Base-by-base conservation (phyloP, 2,888 invertebrate genomes). In the Priapulus caudatus region DNA sequence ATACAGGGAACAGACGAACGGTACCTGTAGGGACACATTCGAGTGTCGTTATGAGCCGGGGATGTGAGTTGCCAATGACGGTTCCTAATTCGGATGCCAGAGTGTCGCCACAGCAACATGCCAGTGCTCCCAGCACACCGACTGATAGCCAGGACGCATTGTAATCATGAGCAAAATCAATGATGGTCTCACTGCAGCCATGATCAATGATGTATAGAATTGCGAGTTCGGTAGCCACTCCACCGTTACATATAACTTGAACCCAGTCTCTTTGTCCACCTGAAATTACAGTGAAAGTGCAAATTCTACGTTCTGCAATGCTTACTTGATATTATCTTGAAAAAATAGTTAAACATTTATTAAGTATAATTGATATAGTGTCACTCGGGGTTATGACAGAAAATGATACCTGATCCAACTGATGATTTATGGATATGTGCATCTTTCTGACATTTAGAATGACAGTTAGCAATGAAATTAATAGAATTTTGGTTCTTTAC, bases 41-140 rank as follows among this genome's bases (percentile, higher is more conserved):
- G 58, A 81, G 76, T 18, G 79, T 78, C 5, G 87, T 87, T 23
- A 90, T 80, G 3, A 90, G 77, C 58, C 80, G 74, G 2, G 89
- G 88, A 56, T 84, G 78, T 0, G 77, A 71, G 21, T 70, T 72
- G 3, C 82, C 79, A 19, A 86, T 67, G 0, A 86, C 89, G 23
- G 83, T 77, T 1, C 88, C 90, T 18, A 91, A 69, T 72, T 91
- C 91, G 33, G 88, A 89, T 47, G 90, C 86, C 84, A 87, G 87
- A 0, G 90, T 91, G 65, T 91, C 91, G 0, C 89, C 90, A 67
- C 84, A 85, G 60, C 83, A 82, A 64, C 86, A 85, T 15, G 86
- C 80, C 63, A 87, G 77, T 0, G 84, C 78, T 61, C 82, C 84
- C 59, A 89, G 73, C 50, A 87, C 78, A 23, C 83, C 85, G 60